Evolutionary conservation across 2,888 invertebrate species (phyloP).

Genomic region (Thereva nobilitata): DNA sequence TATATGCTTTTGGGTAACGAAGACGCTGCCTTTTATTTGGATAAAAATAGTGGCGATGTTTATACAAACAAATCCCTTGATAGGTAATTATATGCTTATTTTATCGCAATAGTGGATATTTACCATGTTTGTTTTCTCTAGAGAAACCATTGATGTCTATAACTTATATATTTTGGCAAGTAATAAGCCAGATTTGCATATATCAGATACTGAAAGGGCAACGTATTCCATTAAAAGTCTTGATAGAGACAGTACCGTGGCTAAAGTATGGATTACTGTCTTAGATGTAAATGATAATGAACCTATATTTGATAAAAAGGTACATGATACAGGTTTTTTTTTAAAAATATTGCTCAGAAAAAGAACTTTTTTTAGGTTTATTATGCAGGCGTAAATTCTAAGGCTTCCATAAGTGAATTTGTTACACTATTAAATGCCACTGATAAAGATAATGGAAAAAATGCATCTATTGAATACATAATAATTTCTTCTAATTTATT

Average conservation of each 20-base stretch:
- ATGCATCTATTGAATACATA: constrained; percentile 80
- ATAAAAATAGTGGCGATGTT: constrained; percentile 78
- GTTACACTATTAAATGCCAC: constrained; percentile 75
- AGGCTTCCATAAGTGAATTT: constrained; percentile 75
- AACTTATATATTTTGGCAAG: constrained; percentile 79
- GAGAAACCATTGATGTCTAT: constrained; percentile 76
- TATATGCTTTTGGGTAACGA: constrained; percentile 80
- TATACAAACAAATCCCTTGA: constrained; percentile 81
- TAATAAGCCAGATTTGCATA: constrained; percentile 77
- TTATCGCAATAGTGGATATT: not conserved
- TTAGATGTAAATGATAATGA: constrained; percentile 85
- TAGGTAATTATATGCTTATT: constrained; percentile 55
- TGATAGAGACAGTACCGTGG: constrained; percentile 69
- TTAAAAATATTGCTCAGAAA: not conserved
- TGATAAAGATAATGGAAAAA: constrained; percentile 82
- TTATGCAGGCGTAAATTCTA: constrained; percentile 71
- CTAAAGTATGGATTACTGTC: constrained; percentile 72
- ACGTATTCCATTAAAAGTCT: constrained; percentile 58
- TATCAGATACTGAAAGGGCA: constrained; percentile 60
- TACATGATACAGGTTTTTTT: constrained; percentile 35
- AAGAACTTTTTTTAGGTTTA: constrained; percentile 46
- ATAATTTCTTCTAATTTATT: constrained; percentile 81
- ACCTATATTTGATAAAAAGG: constrained; percentile 69
- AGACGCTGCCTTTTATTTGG: constrained; percentile 75
- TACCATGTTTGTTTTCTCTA: constrained; percentile 46